Base-by-base conservation (phyloP, 2,113 vertebrate species). In the Saimiri boliviensis region DNA sequence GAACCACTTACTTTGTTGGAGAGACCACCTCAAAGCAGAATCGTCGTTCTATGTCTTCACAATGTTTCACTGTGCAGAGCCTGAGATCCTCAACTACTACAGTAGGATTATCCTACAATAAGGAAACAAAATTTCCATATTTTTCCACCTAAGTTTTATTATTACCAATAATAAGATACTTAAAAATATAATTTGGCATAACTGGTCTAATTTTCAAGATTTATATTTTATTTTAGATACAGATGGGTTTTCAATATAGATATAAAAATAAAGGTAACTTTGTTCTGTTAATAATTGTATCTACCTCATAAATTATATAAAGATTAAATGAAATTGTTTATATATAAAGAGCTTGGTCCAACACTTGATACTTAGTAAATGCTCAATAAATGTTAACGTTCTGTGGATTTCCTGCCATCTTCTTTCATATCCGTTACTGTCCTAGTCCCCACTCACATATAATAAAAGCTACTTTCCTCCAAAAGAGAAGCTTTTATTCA, bases 1-100 rank as follows among this genome's bases (percentile, higher is more conserved):
- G 52, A 45, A 3, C n/a, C 70, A 98, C 99, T 99, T 97, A 99
- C 99, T 99, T 99, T 89, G 99, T 99, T 45, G 99, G 99, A 20
- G 99, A 99, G 94, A 99, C 99, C 56, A 99, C 99, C 96, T 99
- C 99, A 73, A 99, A 99, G 97, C 99, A 99, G 98, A 99, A 99
- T 23, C 99, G 99, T 1, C 99, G 99, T 96, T 99, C 99, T 54
- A 99, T 98, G 96, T 99, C 99, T 97, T 99, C 99, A 68, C 99
- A 99, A 96, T 99, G 99, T 97, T 99, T 99, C 79, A 99, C 99
- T 0, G 99, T 99, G 95, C 99, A 99, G 47, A 99, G 99, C 40
- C 99, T 95, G 93, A 99, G 97, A 88, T 99, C 99, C 94, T 99
- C 99, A 88, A 99, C 99, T 80, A 99, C 99, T 52, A 99, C 99